Percentiles rank a stretch among this genome's conserved stretches.
Evolutionary conservation across 2,888 invertebrate species (phyloP).

Genomic region (Cosmorhoe ocellata): DNA sequence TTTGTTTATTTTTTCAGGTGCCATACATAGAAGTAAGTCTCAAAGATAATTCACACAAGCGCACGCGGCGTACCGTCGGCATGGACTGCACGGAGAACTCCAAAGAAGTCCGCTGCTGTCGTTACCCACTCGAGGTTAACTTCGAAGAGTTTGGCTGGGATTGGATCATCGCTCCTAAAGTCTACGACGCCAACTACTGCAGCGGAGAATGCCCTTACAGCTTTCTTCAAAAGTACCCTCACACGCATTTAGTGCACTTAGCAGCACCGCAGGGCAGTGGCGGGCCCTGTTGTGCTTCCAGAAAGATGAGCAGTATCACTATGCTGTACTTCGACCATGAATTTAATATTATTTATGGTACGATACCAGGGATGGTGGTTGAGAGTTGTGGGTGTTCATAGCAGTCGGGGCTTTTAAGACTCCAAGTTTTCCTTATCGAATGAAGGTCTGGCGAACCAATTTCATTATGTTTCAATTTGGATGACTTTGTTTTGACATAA

Average conservation of each 20-base stretch:
- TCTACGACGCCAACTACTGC: conserved; percentile 98
- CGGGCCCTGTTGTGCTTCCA: conserved; percentile 96
- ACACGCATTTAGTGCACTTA: conserved; percentile 93
- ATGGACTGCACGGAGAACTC: conserved; percentile 92
- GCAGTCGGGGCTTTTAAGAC: conserved; percentile 50
- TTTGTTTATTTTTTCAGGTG: conserved; percentile 57
- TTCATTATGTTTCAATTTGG: neutral
- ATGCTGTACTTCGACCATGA: conserved; percentile 96
- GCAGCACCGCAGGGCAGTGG: conserved; percentile 89
- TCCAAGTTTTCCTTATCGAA: conserved; percentile 42
- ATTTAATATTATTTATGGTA: conserved; percentile 92
- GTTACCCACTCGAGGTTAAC: conserved; percentile 96
- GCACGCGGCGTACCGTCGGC: conserved; percentile 89
- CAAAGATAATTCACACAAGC: conserved; percentile 79
- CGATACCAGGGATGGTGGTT: conserved; percentile 96
- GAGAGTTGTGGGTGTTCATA: conserved; percentile 96
- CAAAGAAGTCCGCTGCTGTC: conserved; percentile 93
- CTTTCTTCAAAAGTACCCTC: conserved; percentile 92
- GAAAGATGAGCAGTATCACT: conserved; percentile 92
- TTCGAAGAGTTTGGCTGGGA: conserved; percentile 98
- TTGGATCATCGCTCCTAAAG: conserved; percentile 97
- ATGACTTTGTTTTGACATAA: neutral
- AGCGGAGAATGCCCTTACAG: conserved; percentile 96
- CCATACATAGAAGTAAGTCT: conserved; percentile 80
- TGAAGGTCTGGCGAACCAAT: neutral